Evolutionary conservation across 2,888 invertebrate genomes (phyloP), one percentile per base, ranked within the genome.

Genomic region (Cantharis nigra): DNA sequence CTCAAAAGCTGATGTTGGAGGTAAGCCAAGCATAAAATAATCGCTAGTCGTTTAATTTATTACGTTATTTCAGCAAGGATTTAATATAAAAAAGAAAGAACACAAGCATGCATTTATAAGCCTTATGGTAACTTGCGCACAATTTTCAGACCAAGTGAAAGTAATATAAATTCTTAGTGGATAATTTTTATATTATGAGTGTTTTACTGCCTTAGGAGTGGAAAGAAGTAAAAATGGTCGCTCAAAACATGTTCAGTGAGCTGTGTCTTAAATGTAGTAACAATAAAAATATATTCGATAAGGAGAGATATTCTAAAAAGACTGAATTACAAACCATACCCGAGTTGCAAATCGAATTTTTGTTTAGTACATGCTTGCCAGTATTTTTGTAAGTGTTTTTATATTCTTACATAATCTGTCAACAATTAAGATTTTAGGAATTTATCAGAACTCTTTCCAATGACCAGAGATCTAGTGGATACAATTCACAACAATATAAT

Each of bases 1-100:
- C 90, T 65, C 85, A 86, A 75, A 75, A 84, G 20, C 71, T 82
- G 16, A 83, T 87, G 84, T 80, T 85, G n/a, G 79, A 82, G 72
- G 86, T 67, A 67, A 67, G 18, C 9, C 4, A 18, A 20, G 0
- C 7, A 64, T 13, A 64, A 64, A 64, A 18, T 64, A 64, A 18
- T 64, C 10, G 4, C 11, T 64, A 0, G 11, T 11, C 16, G 7
- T n/a, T 49, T 49, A 49, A 49, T 49, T 49, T n/a, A n/a, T n/a
- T 7, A n/a, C 0, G 49, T n/a, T 49, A n/a, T 67, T 67, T n/a
- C 23, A 67, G 65, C 3, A 67, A 23, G 26, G 18, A 23, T 26
- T 23, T 85, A 81, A 74, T 79, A 63, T 73, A 20, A 67, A 26
- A 20, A 23, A 23, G 1, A n/a, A 20, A 67, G 65, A 26, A 13